A percentile compares a stretch with the other conserved stretches of the same genome.
phyloP scores from a whole-genome alignment of 2,113 vertebrate genomes.

The Typhlomys cinereus region DNA sequence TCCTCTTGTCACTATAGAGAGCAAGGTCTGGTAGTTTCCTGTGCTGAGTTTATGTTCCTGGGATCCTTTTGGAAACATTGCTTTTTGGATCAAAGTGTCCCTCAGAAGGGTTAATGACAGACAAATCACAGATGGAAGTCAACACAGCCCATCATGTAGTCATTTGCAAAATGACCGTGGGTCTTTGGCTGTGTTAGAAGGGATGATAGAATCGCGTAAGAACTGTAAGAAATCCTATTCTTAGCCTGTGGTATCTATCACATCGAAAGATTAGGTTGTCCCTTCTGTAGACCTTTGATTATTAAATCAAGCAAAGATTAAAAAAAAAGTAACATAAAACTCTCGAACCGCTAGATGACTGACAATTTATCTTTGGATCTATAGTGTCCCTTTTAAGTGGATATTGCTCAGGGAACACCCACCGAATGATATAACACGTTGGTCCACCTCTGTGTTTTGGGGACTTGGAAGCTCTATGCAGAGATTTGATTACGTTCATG shows the following conservation, averaged over 20 bases:
- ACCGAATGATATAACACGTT: neutral
- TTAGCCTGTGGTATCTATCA: neutral
- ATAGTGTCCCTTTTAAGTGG: neutral
- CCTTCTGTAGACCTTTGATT: neutral
- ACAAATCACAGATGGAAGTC: conserved; percentile 27
- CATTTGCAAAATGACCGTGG: neutral
- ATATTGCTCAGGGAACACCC: neutral
- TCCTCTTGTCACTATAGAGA: neutral
- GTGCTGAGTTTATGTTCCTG: conserved; percentile 7
- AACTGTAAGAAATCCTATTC: neutral
- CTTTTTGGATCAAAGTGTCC: neutral
- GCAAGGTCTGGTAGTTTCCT: neutral
- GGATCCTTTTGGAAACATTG: conserved; percentile 29
- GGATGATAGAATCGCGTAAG: neutral
- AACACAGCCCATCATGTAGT: neutral
- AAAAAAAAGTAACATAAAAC: neutral
- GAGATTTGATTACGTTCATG: neutral
- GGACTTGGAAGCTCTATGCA: conserved; percentile 10
- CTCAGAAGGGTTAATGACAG: neutral
- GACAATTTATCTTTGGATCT: conserved; percentile 12
- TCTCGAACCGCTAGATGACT: too few relatives aligned
- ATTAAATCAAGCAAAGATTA: neutral
- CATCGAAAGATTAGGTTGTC: neutral
- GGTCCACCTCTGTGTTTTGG: neutral
- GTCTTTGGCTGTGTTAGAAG: neutral